Base-by-base conservation (phyloP, 2,888 invertebrate species). In the Agrilus biguttatus region DNA sequence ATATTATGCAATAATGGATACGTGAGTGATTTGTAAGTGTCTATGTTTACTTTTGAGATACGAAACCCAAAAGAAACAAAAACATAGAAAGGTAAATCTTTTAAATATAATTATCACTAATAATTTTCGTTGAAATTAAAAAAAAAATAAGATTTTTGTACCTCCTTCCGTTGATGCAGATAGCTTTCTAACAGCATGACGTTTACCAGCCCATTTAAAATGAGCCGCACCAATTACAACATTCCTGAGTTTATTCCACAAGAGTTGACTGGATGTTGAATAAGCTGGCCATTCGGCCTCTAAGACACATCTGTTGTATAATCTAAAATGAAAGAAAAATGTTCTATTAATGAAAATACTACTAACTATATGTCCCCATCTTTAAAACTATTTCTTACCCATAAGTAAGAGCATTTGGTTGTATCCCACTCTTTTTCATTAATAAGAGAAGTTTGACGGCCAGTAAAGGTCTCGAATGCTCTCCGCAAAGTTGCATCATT, bases 401-500 rank as follows among this genome's bases (percentile, higher is more conserved):
- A 58, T 98, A 98, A 0, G 98, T 98, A 41, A 98, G 79, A 8
- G 98, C 98, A 64, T 98, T 98, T 1, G 96, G 95, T 59, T 91
- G 90, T 34, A 98, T 76, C 0, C 92, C 92, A 34, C 84, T 84
- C 14, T 87, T 78, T 64, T 92, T 92, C 92, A 95, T 93, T 37
- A 90, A 77, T 59, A 89, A 84, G 53, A 90, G 69, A 39, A 90
- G 69, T 57, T 92, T 90, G 1, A 97, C 95, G 2, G 98, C 97
- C 55, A 98, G 68, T 44, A 92, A 83, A 0, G 98, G 97, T 59
- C 91, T 77, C 44, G 89, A 88, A 62, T 95, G 89, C 50, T 88
- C 81, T 6, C 97, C 95, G 67, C 97, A 98, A 19, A 98, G 72
- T 66, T 97, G 95, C 90, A 98, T 95, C 82, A 98, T 87, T 41